Percentiles rank a stretch among this genome's conserved stretches.
Evolutionary conservation across 2,797 vertebrate genomes (phyloP).

Genomic region (Myotis pilosus): DNA sequence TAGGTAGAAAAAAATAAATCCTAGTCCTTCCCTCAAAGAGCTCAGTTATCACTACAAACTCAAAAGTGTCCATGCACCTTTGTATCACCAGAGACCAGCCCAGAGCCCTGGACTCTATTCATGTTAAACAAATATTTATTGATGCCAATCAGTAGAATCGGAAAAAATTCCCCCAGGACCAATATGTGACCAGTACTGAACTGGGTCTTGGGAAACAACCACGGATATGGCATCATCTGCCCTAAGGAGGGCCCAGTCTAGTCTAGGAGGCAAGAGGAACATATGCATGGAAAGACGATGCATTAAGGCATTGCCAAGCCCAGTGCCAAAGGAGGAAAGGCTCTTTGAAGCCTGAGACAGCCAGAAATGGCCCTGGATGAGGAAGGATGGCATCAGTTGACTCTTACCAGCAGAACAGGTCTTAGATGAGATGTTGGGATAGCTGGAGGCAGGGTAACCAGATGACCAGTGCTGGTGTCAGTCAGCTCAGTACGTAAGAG

Average conservation of each 20-base stretch:
- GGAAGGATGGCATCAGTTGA: background rate
- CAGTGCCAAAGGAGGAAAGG: background rate
- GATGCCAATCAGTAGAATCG: background rate
- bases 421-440: background rate
- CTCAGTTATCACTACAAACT: background rate
- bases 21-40: background rate
- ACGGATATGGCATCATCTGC: background rate
- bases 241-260: background rate
- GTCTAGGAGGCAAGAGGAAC: background rate
- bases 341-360: background rate
- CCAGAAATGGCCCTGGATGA: background rate
- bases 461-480: background rate
- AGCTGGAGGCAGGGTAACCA: background rate
- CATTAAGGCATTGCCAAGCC: background rate
- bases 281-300: background rate
- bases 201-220: background rate
- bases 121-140: background rate
- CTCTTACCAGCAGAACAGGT: background rate
- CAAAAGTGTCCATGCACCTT: background rate
- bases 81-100: background rate
- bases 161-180: background rate
- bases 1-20: background rate
- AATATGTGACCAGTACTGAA: background rate
- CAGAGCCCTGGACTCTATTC: background rate
- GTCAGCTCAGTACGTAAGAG: background rate